Conservation (phyloP, 2,888 invertebrate genomes). For the Cheilosia variabilis region DNA sequence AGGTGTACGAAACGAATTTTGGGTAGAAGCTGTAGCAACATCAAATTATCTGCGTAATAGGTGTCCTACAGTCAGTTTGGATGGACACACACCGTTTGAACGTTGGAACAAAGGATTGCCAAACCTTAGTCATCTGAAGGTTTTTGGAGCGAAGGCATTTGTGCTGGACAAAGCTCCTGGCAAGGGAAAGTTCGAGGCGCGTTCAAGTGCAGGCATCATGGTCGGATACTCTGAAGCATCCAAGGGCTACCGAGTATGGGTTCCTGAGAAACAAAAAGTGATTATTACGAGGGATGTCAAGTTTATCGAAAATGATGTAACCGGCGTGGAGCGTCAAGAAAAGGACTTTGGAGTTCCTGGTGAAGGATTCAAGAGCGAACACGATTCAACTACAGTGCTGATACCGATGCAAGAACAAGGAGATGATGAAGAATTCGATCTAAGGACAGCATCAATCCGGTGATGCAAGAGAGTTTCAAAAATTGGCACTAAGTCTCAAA, state of each 20-base stretch:
- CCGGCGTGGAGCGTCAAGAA: too few relatives aligned
- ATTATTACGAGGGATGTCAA: conserved; percentile 29
- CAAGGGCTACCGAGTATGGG: conserved; percentile 38
- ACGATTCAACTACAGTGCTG: not conserved
- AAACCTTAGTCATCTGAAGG: conserved; percentile 23
- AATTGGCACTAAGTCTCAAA: too few relatives aligned
- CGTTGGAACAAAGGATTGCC: conserved; percentile 48
- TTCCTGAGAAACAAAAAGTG: conserved; percentile 25
- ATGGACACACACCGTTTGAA: conserved; percentile 65
- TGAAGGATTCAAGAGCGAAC: not conserved
- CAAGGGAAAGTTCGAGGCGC: conserved; percentile 18
- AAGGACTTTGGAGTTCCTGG: too few relatives aligned
- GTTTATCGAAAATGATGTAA: conserved; percentile 10
- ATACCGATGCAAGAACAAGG: not conserved
- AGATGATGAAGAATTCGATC: not conserved
- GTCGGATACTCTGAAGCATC: conserved; percentile 29
- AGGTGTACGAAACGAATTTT: conserved; percentile 26
- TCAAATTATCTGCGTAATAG: conserved; percentile 52
- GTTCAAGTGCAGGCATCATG: conserved; percentile 32
- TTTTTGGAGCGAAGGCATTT: conserved; percentile 28
- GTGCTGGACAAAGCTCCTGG: conserved; percentile 5
- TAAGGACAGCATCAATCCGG: not conserved
- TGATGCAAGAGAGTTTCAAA: too few relatives aligned
- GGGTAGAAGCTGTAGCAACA: conserved; percentile 58
- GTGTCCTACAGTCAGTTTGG: conserved; percentile 26